These are phyloP conservation scores for Bubo scandiacus DNA, from an alignment of 2,113 vertebrate species.

Conservation along the genomic window DNA sequence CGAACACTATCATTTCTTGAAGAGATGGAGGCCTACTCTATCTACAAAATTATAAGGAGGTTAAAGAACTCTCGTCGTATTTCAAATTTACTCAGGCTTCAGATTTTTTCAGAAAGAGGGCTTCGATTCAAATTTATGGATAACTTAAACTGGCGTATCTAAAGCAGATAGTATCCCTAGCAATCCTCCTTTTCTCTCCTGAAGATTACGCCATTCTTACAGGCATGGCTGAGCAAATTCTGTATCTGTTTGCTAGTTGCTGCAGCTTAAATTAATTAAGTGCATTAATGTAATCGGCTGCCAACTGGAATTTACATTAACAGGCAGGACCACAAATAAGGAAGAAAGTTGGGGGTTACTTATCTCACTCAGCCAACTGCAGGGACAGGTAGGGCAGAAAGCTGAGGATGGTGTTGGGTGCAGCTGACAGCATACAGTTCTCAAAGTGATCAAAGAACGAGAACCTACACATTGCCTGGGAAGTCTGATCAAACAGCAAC, in stretches of 20 bases:
- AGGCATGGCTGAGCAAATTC: neutral
- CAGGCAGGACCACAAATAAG: neutral
- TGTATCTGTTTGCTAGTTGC: neutral
- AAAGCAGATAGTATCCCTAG: neutral
- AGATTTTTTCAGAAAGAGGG: neutral
- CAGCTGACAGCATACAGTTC: neutral
- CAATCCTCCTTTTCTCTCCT: neutral
- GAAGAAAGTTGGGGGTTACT: neutral
- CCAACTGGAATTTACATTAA: neutral
- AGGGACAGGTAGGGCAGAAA: neutral
- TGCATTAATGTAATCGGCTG: neutral
- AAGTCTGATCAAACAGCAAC: neutral
- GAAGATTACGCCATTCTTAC: neutral
- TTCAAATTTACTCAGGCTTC: neutral
- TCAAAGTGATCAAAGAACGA: neutral
- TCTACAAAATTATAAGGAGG: neutral
- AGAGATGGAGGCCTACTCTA: neutral
- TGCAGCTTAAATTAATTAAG: neutral
- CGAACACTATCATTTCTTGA: neutral
- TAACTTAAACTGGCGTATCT: neutral
- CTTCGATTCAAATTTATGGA: neutral
- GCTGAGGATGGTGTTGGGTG: neutral
- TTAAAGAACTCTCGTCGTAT: neutral
- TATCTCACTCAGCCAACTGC: neutral
- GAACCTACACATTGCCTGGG: neutral